These are phyloP conservation scores for Rotaria magnacalcarata DNA, from an alignment of 2,888 invertebrate genomes.

Conservation along the genomic window DNA sequence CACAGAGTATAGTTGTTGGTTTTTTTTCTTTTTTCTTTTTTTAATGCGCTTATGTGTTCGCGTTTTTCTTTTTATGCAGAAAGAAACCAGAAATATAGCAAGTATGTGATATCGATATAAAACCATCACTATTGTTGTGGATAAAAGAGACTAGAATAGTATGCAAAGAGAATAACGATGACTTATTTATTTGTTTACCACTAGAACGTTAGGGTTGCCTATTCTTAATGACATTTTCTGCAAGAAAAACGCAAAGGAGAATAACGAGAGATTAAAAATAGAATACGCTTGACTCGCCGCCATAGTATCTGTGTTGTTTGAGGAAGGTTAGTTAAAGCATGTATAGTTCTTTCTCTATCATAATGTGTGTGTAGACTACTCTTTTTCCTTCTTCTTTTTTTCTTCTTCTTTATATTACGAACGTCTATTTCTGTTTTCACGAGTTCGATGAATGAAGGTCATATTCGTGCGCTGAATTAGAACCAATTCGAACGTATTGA, in stretches of 20 bases:
- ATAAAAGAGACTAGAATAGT: not conserved
- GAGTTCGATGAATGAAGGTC: not conserved
- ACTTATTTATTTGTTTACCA: slow-evolving; percentile 12
- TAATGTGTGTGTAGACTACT: not conserved
- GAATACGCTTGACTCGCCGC: slow-evolving; percentile 1
- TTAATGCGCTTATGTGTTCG: not conserved
- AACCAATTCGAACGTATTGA: not conserved
- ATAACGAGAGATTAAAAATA: not conserved
- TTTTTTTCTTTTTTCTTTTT: not conserved
- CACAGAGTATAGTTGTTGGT: slow-evolving; percentile 18
- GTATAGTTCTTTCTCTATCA: slow-evolving; percentile 36
- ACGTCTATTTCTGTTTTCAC: slow-evolving; percentile 1
- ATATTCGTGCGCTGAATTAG: not conserved
- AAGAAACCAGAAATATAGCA: not conserved
- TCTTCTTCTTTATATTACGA: not conserved
- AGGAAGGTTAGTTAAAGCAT: slow-evolving; percentile 36
- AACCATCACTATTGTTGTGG: not conserved
- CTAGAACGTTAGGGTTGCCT: not conserved
- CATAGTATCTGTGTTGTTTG: not conserved
- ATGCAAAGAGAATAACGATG: not conserved
- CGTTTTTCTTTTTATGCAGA: not conserved
- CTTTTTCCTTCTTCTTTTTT: slow-evolving; percentile 11
- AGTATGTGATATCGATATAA: not conserved
- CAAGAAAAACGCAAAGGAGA: slow-evolving; percentile 1
- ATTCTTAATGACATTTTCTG: slow-evolving; percentile 10